These are phyloP conservation scores for Agrotis ipsilon DNA, from an alignment of 2,888 invertebrate species.

Conservation along the genomic window DNA sequence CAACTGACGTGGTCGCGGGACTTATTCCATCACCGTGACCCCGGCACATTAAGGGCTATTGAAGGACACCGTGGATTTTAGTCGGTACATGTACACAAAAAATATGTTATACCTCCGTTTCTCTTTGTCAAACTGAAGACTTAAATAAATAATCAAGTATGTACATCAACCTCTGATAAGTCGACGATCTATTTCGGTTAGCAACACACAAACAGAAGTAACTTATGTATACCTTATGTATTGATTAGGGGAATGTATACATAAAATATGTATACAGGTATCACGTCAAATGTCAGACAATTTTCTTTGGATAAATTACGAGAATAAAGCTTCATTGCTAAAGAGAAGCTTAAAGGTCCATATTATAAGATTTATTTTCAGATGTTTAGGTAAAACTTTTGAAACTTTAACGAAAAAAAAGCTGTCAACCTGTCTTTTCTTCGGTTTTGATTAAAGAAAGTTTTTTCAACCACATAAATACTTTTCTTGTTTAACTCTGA, in stretches of 20 bases:
- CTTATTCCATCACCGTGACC: too few species aligned
- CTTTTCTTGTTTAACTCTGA: too few species aligned
- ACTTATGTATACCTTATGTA: slow-evolving; percentile 26
- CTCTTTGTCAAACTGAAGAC: not conserved
- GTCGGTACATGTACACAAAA: too few species aligned
- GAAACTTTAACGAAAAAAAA: not conserved
- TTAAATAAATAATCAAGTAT: slow-evolving; percentile 2
- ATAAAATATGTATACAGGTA: slow-evolving; percentile 32
- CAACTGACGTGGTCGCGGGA: too few species aligned
- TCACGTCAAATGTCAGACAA: not conserved
- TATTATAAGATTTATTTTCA: not conserved
- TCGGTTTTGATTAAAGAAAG: not conserved
- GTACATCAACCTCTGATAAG: slow-evolving; percentile 10
- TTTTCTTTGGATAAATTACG: not conserved
- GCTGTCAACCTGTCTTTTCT: not conserved
- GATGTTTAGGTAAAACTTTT: not conserved
- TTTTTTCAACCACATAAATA: too few species aligned
- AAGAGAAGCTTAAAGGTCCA: too few species aligned
- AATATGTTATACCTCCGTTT: not conserved
- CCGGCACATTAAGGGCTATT: too few species aligned
- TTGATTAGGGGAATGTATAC: slow-evolving; percentile 14
- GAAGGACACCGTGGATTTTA: too few species aligned
- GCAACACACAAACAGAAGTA: slow-evolving; percentile 9
- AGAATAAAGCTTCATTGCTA: not conserved
- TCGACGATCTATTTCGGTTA: not conserved